Percentiles rank a stretch among this genome's conserved stretches.
phyloP scores from a whole-genome alignment of 2,113 vertebrate genomes.

The Columba livia region DNA sequence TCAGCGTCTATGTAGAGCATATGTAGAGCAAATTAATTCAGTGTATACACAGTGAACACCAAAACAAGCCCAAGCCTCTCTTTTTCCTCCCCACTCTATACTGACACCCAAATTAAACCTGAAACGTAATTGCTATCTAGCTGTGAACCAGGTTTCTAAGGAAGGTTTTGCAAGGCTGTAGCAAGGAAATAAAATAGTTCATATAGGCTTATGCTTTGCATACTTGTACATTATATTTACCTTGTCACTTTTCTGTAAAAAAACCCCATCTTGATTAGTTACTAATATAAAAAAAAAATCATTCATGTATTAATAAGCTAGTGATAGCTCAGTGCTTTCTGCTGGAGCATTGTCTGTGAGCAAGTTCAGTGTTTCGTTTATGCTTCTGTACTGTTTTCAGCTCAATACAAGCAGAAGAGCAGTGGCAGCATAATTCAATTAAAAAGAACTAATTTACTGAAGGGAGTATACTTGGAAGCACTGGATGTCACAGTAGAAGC shows the following conservation, averaged over 20 bases:
- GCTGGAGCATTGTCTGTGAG: not conserved
- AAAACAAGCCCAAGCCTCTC: not conserved
- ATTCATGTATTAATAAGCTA: not conserved
- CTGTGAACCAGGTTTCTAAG: not conserved
- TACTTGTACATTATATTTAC: too few relatives aligned
- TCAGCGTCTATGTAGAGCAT: not conserved
- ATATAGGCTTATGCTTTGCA: not conserved
- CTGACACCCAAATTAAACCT: not conserved
- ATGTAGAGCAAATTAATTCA: not conserved
- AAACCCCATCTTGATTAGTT: not conserved
- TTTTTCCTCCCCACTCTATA: not conserved
- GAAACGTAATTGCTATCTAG: not conserved
- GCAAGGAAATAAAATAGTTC: not conserved
- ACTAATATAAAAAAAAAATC: not conserved
- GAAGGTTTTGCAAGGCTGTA: not conserved
- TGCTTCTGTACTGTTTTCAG: not conserved
- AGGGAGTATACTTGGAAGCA: not conserved
- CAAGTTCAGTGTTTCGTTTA: not conserved
- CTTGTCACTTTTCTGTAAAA: not conserved
- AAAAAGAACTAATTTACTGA: not conserved
- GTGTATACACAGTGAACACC: fast-evolving
- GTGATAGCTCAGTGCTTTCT: not conserved
- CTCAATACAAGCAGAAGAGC: not conserved
- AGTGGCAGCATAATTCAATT: not conserved
- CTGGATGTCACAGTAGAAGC: not conserved